Conservation (phyloP, 2,797 vertebrate species). For the Tokudaia muenninki region DNA sequence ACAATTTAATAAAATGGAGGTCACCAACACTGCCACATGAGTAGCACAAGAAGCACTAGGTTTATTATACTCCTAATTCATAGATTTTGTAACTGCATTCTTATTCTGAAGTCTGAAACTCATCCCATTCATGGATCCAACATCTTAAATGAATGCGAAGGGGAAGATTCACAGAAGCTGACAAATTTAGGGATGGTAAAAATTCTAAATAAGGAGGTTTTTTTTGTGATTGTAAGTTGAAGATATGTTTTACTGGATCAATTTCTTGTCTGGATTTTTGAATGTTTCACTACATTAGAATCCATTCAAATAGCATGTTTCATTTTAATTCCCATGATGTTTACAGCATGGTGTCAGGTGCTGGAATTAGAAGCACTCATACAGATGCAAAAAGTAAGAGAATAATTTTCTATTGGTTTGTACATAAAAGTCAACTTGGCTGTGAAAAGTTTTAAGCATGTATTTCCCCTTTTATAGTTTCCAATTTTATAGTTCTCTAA, state of each 20-base stretch:
- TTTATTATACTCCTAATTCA: background rate
- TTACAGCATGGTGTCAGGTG: background rate
- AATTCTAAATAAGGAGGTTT: constrained; percentile 30
- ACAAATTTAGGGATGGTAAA: background rate
- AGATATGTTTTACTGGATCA: background rate
- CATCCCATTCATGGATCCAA: background rate
- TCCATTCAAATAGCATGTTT: background rate
- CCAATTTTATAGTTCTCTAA: background rate
- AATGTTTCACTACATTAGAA: background rate
- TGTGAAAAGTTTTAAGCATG: background rate
- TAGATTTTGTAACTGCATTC: background rate
- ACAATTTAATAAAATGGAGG: background rate
- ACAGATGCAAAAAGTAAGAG: background rate
- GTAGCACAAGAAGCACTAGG: background rate
- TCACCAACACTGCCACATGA: background rate
- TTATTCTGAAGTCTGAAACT: constrained; percentile 3
- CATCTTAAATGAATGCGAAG: background rate
- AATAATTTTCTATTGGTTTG: background rate
- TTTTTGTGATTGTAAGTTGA: background rate
- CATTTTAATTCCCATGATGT: background rate
- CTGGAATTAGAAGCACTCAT: background rate
- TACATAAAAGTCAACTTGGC: background rate
- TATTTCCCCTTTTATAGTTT: background rate
- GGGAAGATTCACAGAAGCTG: background rate
- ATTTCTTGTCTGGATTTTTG: background rate